Evolutionary conservation across 1,140 invertebrate species (phyloP).

Genomic region (Euura lappo): DNA sequence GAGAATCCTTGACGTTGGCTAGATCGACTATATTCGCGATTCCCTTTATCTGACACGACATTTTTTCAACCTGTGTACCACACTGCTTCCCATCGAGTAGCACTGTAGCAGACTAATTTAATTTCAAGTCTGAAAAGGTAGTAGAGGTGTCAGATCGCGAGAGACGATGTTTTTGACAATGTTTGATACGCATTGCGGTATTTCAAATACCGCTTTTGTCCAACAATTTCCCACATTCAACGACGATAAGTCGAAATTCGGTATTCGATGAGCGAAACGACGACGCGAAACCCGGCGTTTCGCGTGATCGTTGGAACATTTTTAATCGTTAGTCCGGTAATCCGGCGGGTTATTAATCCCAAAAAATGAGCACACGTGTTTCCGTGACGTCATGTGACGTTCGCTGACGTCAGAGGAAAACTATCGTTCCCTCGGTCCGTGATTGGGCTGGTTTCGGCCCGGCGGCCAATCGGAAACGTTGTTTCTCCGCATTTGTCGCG

Average conservation of each 20-base stretch:
- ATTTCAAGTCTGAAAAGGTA: not conserved
- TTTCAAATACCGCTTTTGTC: not conserved
- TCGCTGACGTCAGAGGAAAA: slow-evolving; percentile 37
- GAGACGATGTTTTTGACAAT: not conserved
- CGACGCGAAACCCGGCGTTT: no score
- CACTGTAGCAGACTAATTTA: not conserved
- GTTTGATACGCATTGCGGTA: not conserved
- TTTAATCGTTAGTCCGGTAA: no score
- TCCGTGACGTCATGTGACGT: slow-evolving; percentile 35
- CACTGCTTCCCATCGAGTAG: not conserved
- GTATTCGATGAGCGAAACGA: no score
- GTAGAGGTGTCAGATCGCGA: not conserved
- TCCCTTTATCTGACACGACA: slow-evolving; percentile 75
- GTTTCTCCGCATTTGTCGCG: slow-evolving; percentile 47
- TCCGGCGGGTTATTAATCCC: no score
- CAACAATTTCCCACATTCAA: no score
- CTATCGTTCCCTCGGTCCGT: slow-evolving; percentile 28
- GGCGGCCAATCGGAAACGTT: slow-evolving; percentile 34
- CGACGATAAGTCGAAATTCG: no score
- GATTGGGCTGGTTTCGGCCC: slow-evolving; percentile 34
- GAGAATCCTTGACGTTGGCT: slow-evolving; percentile 56
- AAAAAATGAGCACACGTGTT: slow-evolving; percentile 36
- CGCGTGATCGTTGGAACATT: no score
- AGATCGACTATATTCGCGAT: slow-evolving; percentile 71
- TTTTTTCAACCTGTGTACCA: slow-evolving; percentile 46